These are phyloP conservation scores for Drosophila pegasa DNA, from an alignment of 2,888 invertebrate species.

Conservation along the genomic window DNA sequence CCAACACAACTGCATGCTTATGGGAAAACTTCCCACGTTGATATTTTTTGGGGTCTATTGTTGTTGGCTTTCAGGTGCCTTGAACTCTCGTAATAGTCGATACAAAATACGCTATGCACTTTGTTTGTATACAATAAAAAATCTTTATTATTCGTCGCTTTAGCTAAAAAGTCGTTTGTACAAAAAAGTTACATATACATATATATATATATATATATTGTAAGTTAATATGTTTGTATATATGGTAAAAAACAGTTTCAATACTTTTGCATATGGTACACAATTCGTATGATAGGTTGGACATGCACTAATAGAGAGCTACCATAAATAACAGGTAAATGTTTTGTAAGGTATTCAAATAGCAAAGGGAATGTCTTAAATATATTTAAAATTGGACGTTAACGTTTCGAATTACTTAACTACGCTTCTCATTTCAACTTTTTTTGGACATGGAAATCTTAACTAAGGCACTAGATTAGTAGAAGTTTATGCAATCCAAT, in stretches of 20 bases:
- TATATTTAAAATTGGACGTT: constrained; percentile 54
- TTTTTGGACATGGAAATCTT: constrained; percentile 34
- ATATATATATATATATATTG: constrained; percentile 32
- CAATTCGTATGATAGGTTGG: constrained; percentile 27
- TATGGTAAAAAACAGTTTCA: constrained; percentile 38
- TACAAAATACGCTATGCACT: constrained; percentile 13
- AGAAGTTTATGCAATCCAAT: constrained; percentile 77
- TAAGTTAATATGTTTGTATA: constrained; percentile 27
- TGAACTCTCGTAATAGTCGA: constrained; percentile 51
- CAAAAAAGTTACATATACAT: constrained; percentile 62
- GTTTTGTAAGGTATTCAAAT: constrained; percentile 14
- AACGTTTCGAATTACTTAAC: constrained; percentile 35
- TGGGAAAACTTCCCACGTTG: constrained; percentile 57
- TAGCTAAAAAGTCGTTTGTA: constrained; percentile 73
- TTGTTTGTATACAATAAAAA: constrained; percentile 70
- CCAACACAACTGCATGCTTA: constrained; percentile 14
- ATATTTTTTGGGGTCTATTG: constrained; percentile 31
- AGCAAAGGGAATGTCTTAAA: constrained; percentile 40
- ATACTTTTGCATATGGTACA: constrained; percentile 49
- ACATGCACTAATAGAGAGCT: constrained; percentile 30
- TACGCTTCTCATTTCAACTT: constrained; percentile 15
- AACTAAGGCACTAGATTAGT: constrained; percentile 66
- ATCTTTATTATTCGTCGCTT: constrained; percentile 68
- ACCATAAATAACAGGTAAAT: constrained; percentile 35
- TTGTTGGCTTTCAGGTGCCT: constrained; percentile 40